Evolutionary conservation across 1,140 invertebrate species (phyloP).

Genomic region (Drosophila guanche): DNA sequence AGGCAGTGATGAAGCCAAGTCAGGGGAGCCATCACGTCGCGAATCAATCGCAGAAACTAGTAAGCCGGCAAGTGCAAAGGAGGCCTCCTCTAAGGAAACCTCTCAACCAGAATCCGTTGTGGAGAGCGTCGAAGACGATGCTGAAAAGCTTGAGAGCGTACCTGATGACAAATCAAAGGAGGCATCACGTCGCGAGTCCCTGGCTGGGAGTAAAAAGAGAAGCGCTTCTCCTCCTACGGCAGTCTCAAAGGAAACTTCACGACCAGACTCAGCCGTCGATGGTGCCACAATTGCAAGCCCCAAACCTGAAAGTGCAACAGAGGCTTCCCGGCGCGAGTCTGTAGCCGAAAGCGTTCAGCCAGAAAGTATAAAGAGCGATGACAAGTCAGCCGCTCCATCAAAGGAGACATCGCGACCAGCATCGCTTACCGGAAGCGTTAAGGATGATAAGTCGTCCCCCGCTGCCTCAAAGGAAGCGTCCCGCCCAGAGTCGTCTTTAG

Average conservation of each 20-base stretch:
- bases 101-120: constrained; percentile 42
- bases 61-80: constrained; percentile 27
- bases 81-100: constrained; percentile 23
- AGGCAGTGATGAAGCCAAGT: constrained; percentile 7
- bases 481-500: constrained; percentile 39
- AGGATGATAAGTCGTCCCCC: not conserved
- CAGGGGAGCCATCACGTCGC: constrained; percentile 33
- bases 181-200: constrained; percentile 25
- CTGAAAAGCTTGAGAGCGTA: constrained; percentile 22
- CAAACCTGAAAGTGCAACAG: constrained; percentile 4
- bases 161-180: constrained; percentile 26
- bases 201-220: constrained; percentile 9
- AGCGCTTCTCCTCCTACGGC: constrained; percentile 3
- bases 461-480: no score
- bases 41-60: constrained; percentile 35
- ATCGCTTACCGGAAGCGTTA: constrained; percentile 20
- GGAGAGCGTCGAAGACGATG: constrained; percentile 28
- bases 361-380: not conserved
- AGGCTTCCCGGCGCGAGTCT: constrained; percentile 35
- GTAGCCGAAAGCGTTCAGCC: constrained; percentile 11
- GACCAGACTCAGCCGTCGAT: constrained; percentile 25
- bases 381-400: constrained; percentile 4
- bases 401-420: constrained; percentile 45
- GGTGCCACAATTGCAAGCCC: constrained; percentile 10
- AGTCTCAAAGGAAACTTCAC: constrained; percentile 23